Evolutionary conservation across 2,113 vertebrate genomes (phyloP).

Genomic region (Hemiprocne comata): DNA sequence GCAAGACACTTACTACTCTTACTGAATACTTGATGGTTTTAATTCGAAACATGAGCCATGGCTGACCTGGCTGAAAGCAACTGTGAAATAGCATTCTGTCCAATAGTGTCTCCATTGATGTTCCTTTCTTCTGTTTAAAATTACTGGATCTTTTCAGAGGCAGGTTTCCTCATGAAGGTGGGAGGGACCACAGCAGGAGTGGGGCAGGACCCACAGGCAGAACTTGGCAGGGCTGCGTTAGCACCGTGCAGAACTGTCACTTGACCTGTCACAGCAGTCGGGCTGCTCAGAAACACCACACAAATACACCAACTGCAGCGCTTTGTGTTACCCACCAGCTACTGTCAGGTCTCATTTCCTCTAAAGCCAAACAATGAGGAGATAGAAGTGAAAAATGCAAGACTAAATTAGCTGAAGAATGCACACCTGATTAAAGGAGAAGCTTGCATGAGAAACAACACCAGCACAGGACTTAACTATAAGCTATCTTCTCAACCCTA

Average conservation of each 20-base stretch:
- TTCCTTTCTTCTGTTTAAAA: conserved; percentile 28
- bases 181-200: neutral
- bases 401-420: conserved; percentile 14
- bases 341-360: conserved; percentile 3
- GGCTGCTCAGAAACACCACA: neutral
- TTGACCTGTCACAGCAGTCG: neutral
- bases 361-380: neutral
- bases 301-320: neutral
- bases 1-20: neutral
- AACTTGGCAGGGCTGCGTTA: neutral
- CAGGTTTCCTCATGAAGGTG: neutral
- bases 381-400: conserved; percentile 24
- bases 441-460: neutral
- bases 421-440: neutral
- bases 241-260: neutral
- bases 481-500: neutral
- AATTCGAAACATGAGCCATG: neutral
- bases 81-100: neutral
- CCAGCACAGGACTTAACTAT: neutral
- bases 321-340: neutral
- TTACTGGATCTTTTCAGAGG: neutral
- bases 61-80: neutral
- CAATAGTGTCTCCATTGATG: neutral
- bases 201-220: neutral
- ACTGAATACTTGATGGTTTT: neutral